A percentile compares a stretch with the other conserved stretches of the same genome.
These are phyloP conservation scores for Proterorhinus semilunaris DNA, from an alignment of 2,113 vertebrate species.

Conservation along the genomic window DNA sequence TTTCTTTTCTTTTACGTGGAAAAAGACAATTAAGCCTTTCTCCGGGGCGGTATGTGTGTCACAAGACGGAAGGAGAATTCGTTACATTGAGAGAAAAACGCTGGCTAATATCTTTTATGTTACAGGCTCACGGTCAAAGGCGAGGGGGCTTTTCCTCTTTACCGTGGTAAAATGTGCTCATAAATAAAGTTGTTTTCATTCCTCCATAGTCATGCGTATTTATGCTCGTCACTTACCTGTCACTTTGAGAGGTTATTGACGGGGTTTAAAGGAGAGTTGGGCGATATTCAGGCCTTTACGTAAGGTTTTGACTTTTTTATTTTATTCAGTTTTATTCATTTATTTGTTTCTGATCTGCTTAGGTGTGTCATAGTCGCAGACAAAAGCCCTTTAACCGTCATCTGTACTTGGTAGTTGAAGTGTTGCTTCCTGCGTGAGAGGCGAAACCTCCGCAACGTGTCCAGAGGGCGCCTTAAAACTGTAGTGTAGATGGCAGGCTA, in stretches of 20 bases:
- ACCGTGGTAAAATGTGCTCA: neutral
- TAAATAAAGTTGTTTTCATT: constrained; percentile 8
- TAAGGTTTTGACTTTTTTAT: too few species aligned
- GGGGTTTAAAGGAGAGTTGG: neutral
- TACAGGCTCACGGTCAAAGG: neutral
- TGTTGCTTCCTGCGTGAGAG: too few species aligned
- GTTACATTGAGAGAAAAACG: neutral
- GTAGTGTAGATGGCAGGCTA: too few species aligned
- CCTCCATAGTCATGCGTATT: constrained; percentile 3
- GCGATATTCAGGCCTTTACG: neutral
- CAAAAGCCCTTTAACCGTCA: too few species aligned
- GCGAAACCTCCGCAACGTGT: too few species aligned
- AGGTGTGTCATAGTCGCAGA: too few species aligned
- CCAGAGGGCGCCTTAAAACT: too few species aligned
- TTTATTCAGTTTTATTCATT: too few species aligned
- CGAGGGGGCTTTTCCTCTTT: neutral
- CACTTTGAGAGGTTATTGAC: neutral
- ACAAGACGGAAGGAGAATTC: constrained; percentile 14
- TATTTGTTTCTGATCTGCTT: too few species aligned
- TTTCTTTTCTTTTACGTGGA: neutral
- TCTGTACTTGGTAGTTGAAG: too few species aligned
- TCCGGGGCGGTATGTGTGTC: neutral
- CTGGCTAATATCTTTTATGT: neutral
- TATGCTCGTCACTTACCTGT: neutral
- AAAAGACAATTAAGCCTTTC: neutral